A percentile compares a stretch with the other conserved stretches of the same genome.
Conservation (phyloP, 2,888 invertebrate species). For the Orthosia cruda region DNA sequence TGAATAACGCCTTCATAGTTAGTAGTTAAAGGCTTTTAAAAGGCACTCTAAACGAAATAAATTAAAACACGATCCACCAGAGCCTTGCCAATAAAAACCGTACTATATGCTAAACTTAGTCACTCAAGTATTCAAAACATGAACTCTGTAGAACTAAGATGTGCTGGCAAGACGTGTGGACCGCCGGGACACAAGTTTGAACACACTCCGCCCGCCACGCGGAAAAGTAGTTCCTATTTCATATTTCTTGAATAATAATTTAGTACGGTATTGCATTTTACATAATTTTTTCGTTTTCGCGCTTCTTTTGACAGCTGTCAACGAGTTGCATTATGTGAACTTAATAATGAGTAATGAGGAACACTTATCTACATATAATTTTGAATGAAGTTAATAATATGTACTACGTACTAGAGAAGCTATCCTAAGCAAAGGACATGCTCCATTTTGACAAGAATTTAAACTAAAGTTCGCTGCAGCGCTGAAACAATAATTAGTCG, state of each 20-base stretch:
- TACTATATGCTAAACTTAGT: constrained; percentile 20
- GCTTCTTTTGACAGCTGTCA: constrained; percentile 15
- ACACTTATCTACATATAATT: too few species aligned
- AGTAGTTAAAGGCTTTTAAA: neutral
- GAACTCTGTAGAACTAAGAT: constrained; percentile 21
- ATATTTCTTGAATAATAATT: constrained; percentile 46
- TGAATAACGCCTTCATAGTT: too few species aligned
- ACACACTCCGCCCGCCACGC: constrained; percentile 17
- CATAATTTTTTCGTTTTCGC: constrained; percentile 4
- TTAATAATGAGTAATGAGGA: neutral
- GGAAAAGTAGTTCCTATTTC: constrained; percentile 34
- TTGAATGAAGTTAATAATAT: too few species aligned
- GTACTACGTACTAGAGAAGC: too few species aligned
- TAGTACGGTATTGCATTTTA: constrained; percentile 25
- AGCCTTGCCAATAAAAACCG: constrained; percentile 9
- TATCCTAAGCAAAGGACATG: too few species aligned
- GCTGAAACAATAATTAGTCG: too few species aligned
- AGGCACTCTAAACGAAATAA: neutral
- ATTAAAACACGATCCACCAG: neutral
- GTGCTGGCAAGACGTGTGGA: constrained; percentile 35
- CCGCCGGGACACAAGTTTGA: constrained; percentile 39
- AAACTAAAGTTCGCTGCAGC: too few species aligned
- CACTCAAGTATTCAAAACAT: constrained; percentile 43
- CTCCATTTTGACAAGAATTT: too few species aligned
- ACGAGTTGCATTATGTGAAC: neutral